These are phyloP conservation scores for Lagorchestes hirsutus DNA, from an alignment of 2,797 vertebrate genomes.

Conservation along the genomic window DNA sequence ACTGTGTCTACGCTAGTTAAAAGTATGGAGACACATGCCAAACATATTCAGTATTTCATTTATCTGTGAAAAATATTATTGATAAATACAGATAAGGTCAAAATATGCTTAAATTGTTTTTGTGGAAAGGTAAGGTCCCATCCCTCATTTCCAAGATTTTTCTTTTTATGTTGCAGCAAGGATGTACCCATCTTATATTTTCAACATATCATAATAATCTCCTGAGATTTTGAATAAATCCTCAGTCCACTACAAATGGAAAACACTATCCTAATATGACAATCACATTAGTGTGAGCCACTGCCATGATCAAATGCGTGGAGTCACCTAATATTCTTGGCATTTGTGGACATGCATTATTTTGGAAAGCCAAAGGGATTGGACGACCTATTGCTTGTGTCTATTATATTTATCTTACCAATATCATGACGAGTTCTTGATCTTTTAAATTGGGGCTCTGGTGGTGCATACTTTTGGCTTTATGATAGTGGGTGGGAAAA, in stretches of 20 bases:
- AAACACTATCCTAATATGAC: not conserved
- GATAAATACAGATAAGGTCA: constrained; percentile 60
- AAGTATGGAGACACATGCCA: constrained; percentile 52
- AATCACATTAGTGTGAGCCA: not conserved
- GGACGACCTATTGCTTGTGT: not conserved
- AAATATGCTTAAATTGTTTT: constrained; percentile 63
- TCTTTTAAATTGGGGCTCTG: not conserved
- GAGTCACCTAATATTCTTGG: not conserved
- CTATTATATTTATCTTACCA: not conserved
- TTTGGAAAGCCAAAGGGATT: not conserved
- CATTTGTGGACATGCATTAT: not conserved
- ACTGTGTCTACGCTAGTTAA: constrained; percentile 41
- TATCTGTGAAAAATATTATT: constrained; percentile 65
- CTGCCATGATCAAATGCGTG: not conserved
- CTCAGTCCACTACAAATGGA: not conserved
- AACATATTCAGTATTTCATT: constrained; percentile 52
- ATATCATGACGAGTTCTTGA: not conserved
- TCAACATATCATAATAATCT: not conserved
- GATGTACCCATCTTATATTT: not conserved
- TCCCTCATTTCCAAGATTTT: not conserved
- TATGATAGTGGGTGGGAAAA: not conserved
- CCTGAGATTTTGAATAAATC: not conserved
- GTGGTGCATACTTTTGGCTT: not conserved
- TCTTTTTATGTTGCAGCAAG: not conserved
- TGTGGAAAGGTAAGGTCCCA: constrained; percentile 13